Conservation (phyloP, 2,888 invertebrate genomes). For the Molanna angustata region DNA sequence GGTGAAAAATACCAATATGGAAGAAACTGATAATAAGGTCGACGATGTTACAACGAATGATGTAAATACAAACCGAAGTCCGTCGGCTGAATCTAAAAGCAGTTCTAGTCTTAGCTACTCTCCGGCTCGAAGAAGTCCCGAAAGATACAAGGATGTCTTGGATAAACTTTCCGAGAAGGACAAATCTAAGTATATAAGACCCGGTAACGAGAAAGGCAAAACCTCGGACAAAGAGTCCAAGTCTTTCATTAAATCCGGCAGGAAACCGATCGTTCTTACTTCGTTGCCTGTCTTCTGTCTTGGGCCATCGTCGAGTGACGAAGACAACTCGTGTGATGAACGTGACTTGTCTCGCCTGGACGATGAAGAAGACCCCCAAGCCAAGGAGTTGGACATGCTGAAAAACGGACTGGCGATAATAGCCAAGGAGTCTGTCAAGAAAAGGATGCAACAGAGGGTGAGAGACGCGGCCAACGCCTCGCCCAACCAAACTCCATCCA, state of each 20-base stretch:
- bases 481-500: slow-evolving; percentile 2
- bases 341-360: slow-evolving; percentile 54
- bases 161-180: slow-evolving; percentile 57
- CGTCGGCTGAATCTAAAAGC: slow-evolving; percentile 39
- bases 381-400: slow-evolving; percentile 64
- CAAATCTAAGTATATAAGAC: slow-evolving; percentile 50
- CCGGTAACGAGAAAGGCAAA: slow-evolving; percentile 30
- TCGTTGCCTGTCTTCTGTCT: slow-evolving; percentile 56
- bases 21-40: not conserved
- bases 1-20: not conserved
- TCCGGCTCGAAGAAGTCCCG: slow-evolving; percentile 65
- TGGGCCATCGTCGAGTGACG: slow-evolving; percentile 59
- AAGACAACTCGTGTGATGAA: slow-evolving; percentile 49
- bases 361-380: slow-evolving; percentile 60
- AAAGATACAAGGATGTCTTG: slow-evolving; percentile 64
- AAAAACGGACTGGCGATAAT: slow-evolving; percentile 66
- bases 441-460: slow-evolving; percentile 43
- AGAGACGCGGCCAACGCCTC: slow-evolving; percentile 29
- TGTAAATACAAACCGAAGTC: slow-evolving; percentile 23
- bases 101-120: slow-evolving; percentile 65
- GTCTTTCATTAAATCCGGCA: slow-evolving; percentile 14
- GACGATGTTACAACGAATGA: slow-evolving; percentile 4
- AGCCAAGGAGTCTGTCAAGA: slow-evolving; percentile 66
- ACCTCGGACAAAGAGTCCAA: slow-evolving; percentile 24
- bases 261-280: slow-evolving; percentile 23